Conservation (phyloP, 2,797 vertebrate species). For the Eupleurogrammus muticus region DNA sequence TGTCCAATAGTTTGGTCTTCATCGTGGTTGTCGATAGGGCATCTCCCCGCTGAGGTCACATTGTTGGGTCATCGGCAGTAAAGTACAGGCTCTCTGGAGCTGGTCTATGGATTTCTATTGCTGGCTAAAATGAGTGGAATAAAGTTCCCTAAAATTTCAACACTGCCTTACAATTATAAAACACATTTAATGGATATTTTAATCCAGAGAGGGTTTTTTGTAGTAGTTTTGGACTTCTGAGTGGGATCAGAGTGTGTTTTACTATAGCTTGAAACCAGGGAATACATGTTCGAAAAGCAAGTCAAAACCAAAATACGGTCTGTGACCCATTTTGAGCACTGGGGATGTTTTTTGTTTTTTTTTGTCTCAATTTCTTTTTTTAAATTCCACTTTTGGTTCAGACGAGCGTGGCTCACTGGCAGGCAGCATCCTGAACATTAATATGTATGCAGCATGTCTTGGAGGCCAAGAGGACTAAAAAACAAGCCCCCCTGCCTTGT, state of each 20-base stretch:
- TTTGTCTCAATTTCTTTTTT: slow-evolving; percentile 2
- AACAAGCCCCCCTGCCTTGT: background rate
- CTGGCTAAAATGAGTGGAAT: background rate
- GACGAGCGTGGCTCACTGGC: slow-evolving; percentile 25
- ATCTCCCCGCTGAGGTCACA: slow-evolving; percentile 9
- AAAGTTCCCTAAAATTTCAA: too few species aligned
- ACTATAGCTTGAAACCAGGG: slow-evolving; percentile 15
- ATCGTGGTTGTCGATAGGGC: too few species aligned
- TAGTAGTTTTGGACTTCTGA: slow-evolving; percentile 15
- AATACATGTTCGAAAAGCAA: slow-evolving; percentile 41
- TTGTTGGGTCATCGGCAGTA: background rate
- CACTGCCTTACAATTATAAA: too few species aligned
- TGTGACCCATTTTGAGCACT: slow-evolving; percentile 46
- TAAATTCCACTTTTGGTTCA: slow-evolving; percentile 20
- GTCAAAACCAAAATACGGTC: slow-evolving; percentile 6
- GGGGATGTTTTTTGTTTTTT: slow-evolving; percentile 9
- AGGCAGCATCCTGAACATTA: slow-evolving; percentile 27
- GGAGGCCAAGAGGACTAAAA: slow-evolving; percentile 7
- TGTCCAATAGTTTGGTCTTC: too few species aligned
- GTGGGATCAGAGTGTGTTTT: slow-evolving; percentile 14
- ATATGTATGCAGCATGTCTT: slow-evolving; percentile 32
- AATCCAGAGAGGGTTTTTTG: slow-evolving; percentile 21
- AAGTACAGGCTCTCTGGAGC: background rate
- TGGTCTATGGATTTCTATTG: background rate
- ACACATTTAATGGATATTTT: slow-evolving; percentile 28